Evolutionary conservation across 2,888 invertebrate genomes (phyloP), one percentile per base, ranked within the genome.

Genomic region (Eudemis profundana): DNA sequence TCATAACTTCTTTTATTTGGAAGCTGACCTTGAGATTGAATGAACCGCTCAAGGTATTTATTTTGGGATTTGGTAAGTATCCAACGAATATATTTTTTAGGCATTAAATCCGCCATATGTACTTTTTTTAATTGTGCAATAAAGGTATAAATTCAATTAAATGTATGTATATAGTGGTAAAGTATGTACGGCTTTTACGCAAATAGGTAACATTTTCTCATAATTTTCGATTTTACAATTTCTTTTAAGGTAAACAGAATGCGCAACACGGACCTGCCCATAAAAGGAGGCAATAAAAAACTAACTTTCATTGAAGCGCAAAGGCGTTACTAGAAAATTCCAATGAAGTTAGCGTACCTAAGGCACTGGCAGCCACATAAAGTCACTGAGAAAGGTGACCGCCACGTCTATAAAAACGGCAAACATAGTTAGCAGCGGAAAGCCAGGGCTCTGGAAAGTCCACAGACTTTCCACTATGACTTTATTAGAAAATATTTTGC

Each of bases 351-450:
- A 65, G 46, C 40, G 65, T 40, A 53, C 17, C 59, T 47, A 17
- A 59, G 46, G 53, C 29, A 33, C 47, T 53, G 66, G 66, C 62
- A 50, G 44, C 61, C 56, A 63, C 69, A 66, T 72, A 69, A 69
- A 69, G 66, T 64, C 61, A 62, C 53, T 67, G 70, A 72, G 71
- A 70, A 74, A 69, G 66, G 68, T 72, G 70, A 70, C 70, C 68
- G 66, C 63, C 62, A 66, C 69, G 70, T 70, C 72, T 71, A 74
- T 76, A 76, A 76, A 76, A 77, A 76, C 71, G 74, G 74, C 76
- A 79, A 82, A 81, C 77, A 78, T 75, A 74, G 77, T 78, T 78
- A 78, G 70, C 66, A 69, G 66, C 56, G 68, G 64, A 65, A 65
- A 68, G 67, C 66, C 56, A 51, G 49, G 67, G 36, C 64, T 59